Evolutionary conservation across 2,888 invertebrate species (phyloP), one percentile per base, ranked within the genome.

Genomic region (Amblyjoppa proteus): DNA sequence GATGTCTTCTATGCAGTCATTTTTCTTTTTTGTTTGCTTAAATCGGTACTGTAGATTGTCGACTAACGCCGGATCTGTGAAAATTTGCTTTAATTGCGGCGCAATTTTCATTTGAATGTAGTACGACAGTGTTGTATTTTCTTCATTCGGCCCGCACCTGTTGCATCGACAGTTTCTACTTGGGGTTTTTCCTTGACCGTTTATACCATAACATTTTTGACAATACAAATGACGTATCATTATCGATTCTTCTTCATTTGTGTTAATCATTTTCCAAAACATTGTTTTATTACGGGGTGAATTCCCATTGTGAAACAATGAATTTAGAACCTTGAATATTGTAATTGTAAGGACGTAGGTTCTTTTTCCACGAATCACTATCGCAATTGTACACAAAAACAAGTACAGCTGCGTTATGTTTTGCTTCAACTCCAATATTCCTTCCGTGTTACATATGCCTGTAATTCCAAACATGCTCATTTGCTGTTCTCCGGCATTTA

Each of bases 1-100:
- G 13, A 66, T 66, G n/a, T 66, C 66, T 66, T 66, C 66, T 38
- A 66, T 66, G 38, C 5, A 7, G 41, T 41, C 25, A 20, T 68
- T 2, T 2, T 68, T 45, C 7, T 41, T 68, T 68, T 41, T 68
- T 11, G 7, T n/a, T 41, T 45, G 13, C 1, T 13, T 53, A 20
- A 45, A 49, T 49, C 70, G n/a, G 61, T 79, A 79, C 64, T 58
- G 16, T 20, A 79, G 53, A 45, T 56, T 49, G 5, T 79, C 16
- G 11, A 71, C 28, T 31, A 71, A 16, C 20, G 38, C 25, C 38
- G 79, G 79, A 28, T 11, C 28, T 7, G 71, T 49, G 51, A 69
- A 78, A 31, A 31, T 31, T 31, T 31, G 28, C 28, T 31, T 31
- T 5, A 53, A 31, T 31, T 31, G 28, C 28, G 1, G 28, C 28